Evolutionary conservation across 2,888 invertebrate genomes (phyloP).

Genomic region (Ophioninae sp.): DNA sequence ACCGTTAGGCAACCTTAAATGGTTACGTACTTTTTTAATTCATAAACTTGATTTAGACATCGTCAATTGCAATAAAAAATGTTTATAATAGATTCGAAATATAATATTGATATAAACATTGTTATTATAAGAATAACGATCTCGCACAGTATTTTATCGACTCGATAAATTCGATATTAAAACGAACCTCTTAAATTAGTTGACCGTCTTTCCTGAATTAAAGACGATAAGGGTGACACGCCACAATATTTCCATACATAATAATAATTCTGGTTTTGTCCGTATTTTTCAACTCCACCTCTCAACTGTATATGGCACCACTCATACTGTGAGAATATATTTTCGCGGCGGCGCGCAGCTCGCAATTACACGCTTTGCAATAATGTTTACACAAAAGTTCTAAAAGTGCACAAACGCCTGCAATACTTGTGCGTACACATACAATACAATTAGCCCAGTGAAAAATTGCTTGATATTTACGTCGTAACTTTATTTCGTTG

Average conservation of each 20-base stretch:
- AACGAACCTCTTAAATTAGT: background rate
- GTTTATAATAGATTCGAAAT: background rate
- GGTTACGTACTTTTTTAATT: background rate
- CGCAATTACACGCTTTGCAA: too few species aligned
- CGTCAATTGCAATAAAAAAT: background rate
- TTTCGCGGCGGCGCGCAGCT: too few species aligned
- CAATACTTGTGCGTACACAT: background rate
- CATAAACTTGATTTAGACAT: background rate
- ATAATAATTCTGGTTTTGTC: too few species aligned
- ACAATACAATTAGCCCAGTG: too few species aligned
- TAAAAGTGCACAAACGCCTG: background rate
- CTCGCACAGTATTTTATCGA: background rate
- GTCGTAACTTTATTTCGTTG: too few species aligned
- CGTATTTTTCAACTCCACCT: too few species aligned
- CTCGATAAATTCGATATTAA: background rate
- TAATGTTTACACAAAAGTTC: too few species aligned
- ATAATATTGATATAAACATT: background rate
- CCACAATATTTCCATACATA: too few species aligned
- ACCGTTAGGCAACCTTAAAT: background rate
- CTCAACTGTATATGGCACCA: too few species aligned
- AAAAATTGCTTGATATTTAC: too few species aligned
- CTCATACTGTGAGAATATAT: too few species aligned
- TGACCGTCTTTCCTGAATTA: background rate
- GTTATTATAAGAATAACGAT: background rate
- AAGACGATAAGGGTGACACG: too few species aligned